A percentile compares a stretch with the other conserved stretches of the same genome.
Evolutionary conservation across 2,113 vertebrate genomes (phyloP).

Genomic region (Amazona vittata): DNA sequence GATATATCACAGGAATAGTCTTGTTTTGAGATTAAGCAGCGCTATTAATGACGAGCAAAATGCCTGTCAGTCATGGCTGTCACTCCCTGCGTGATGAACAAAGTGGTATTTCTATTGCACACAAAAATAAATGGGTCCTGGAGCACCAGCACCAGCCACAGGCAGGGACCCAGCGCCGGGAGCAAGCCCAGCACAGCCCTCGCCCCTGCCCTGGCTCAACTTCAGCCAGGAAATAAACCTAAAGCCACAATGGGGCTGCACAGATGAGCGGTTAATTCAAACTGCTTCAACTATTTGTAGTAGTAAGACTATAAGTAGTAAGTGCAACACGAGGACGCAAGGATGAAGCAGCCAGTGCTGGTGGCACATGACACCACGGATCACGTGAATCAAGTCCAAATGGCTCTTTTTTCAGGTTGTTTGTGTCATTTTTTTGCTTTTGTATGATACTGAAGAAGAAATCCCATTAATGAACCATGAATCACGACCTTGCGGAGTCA

Average conservation of each 20-base stretch:
- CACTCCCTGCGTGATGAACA: neutral
- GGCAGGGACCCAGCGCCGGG: neutral
- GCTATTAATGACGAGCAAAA: neutral
- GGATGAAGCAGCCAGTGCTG: accelerated
- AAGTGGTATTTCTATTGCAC: neutral
- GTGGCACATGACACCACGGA: accelerated
- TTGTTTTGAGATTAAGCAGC: neutral
- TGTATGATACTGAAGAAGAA: neutral
- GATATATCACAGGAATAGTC: conserved; percentile 10
- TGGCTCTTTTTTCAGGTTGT: neutral
- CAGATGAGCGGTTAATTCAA: accelerated
- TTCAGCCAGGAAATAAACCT: neutral
- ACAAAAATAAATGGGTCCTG: neutral
- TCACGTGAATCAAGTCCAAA: neutral
- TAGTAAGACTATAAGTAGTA: neutral
- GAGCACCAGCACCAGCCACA: neutral
- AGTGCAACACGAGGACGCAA: accelerated
- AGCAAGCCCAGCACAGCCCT: neutral
- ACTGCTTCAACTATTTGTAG: neutral
- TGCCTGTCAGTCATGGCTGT: neutral
- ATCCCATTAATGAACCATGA: neutral
- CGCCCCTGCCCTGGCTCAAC: neutral
- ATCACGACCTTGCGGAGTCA: neutral
- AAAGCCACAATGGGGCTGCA: neutral
- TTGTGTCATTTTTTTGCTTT: neutral